Conservation (phyloP, 2,888 invertebrate genomes). For the Latrodectus hesperus region DNA sequence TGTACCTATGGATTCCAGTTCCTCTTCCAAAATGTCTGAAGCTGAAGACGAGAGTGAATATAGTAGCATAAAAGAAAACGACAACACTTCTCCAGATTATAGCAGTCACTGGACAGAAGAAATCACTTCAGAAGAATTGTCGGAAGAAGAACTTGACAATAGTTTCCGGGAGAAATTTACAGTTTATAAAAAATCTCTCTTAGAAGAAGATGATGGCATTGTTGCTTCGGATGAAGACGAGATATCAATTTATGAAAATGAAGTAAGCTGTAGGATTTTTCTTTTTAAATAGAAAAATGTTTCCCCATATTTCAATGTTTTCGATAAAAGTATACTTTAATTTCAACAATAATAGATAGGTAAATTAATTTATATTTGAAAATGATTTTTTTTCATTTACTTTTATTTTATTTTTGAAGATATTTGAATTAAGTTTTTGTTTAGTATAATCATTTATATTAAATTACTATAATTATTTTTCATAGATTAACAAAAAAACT, state of each 20-base stretch:
- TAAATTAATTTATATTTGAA: too few species aligned
- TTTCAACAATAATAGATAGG: too few species aligned
- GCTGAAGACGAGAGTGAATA: slow-evolving; percentile 12
- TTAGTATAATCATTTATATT: too few species aligned
- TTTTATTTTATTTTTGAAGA: too few species aligned
- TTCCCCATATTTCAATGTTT: too few species aligned
- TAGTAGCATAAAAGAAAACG: slow-evolving; percentile 63
- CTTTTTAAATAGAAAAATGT: too few species aligned
- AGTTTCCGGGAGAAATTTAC: slow-evolving; percentile 30
- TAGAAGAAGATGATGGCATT: slow-evolving; percentile 50
- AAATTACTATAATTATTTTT: too few species aligned
- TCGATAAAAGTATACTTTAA: too few species aligned
- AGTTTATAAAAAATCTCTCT: slow-evolving; percentile 28
- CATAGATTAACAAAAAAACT: too few species aligned
- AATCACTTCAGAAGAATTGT: slow-evolving; percentile 17
- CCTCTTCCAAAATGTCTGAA: neutral
- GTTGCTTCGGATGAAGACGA: slow-evolving; percentile 51
- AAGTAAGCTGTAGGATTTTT: neutral
- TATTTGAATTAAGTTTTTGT: too few species aligned
- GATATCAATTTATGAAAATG: neutral
- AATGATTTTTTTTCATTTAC: too few species aligned
- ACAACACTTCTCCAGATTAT: slow-evolving; percentile 28
- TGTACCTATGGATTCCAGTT: slow-evolving; percentile 11
- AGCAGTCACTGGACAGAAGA: slow-evolving; percentile 60
- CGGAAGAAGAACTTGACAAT: slow-evolving; percentile 48